phyloP scores from a whole-genome alignment of 2,113 vertebrate species.

The Entomyzon cyanotis region DNA sequence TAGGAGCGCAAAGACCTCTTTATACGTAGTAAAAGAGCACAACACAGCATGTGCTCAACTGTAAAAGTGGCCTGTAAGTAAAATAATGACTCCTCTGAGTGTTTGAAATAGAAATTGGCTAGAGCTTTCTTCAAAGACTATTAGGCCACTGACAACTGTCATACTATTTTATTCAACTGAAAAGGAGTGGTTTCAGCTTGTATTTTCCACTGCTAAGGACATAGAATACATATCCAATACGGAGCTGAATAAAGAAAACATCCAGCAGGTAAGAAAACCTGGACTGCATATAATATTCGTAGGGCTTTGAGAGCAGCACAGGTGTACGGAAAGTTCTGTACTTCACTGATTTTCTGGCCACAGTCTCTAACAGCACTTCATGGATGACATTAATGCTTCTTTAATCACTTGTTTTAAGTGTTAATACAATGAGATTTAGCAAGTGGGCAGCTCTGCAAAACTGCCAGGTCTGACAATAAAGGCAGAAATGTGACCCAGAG shows the following conservation, averaged over 20 bases:
- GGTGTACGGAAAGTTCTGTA: neutral
- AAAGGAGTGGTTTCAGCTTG: neutral
- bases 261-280: neutral
- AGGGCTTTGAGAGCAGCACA: neutral
- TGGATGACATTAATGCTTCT: neutral
- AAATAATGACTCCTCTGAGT: neutral
- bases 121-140: constrained; percentile 5
- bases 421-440: neutral
- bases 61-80: neutral
- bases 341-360: neutral
- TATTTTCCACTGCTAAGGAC: neutral
- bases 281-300: neutral
- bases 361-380: neutral
- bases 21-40: neutral
- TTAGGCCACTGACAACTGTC: neutral
- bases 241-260: neutral
- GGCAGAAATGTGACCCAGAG: neutral
- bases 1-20: neutral
- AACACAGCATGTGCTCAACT: neutral
- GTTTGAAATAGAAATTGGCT: constrained; percentile 14
- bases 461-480: neutral
- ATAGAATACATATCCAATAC: neutral
- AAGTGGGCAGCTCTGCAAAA: neutral
- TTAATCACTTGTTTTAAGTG: neutral
- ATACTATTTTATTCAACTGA: neutral